These are phyloP conservation scores for Bos indicus DNA, from an alignment of 2,113 vertebrate genomes.

Conservation along the genomic window DNA sequence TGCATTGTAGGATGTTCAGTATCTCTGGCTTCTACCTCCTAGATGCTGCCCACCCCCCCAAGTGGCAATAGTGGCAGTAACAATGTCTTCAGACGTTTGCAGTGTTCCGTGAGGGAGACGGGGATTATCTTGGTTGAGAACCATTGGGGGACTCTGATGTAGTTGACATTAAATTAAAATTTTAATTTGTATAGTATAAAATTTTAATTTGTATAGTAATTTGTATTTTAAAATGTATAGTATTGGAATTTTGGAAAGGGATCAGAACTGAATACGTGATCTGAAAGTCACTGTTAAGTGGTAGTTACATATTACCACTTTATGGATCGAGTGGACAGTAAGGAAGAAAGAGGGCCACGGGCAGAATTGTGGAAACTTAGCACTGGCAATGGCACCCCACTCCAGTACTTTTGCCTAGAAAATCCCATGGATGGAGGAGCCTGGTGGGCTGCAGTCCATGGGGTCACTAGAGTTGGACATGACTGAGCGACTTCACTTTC, in stretches of 20 bases:
- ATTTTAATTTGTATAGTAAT: background rate
- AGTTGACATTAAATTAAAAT: background rate
- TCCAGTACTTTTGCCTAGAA: no score
- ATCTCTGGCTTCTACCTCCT: background rate
- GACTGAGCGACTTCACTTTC: no score
- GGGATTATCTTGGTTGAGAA: background rate
- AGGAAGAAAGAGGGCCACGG: background rate
- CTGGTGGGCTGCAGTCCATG: no score
- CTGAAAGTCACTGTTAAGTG: background rate
- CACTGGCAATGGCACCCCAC: no score
- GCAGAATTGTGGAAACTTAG: background rate
- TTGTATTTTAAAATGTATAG: background rate
- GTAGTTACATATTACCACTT: background rate
- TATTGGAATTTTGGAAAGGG: background rate
- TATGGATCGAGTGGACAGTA: background rate
- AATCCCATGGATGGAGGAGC: no score
- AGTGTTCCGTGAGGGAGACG: background rate
- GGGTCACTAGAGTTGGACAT: no score
- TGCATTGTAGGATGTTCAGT: background rate
- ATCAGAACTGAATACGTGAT: background rate
- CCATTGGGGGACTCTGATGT: background rate
- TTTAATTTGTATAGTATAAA: background rate
- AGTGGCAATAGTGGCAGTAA: background rate
- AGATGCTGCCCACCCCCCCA: background rate
- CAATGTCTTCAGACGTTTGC: background rate